Base-by-base conservation (phyloP, 2,113 vertebrate genomes). In the Chitala chitala region DNA sequence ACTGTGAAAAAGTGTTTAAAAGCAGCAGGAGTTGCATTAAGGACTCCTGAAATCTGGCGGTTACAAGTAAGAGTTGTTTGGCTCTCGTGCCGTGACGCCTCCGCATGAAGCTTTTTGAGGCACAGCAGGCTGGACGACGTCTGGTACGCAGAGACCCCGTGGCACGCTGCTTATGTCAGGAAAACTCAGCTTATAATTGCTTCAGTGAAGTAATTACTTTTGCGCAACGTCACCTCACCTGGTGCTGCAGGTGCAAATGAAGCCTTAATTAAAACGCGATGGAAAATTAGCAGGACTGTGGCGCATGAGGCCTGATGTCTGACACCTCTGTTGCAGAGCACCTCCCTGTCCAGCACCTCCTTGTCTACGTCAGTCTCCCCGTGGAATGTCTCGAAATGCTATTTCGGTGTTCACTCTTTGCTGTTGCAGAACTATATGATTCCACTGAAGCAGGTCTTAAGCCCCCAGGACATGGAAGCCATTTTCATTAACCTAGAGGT, bases 401-500 rank as follows among this genome's bases (percentile, higher is more conserved):
- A 7, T 26, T 69, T 58, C 7, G 17, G 58, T 20, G 9, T 65
- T 66, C 10, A 33, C 50, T 58, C 26, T 63, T 63, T 63, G n/a
- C 24, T 6, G 12, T 65, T 65, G 22, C 89, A 99, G 96, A 98
- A 94, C 82, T 98, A 99, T 38, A 94, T 98, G 94, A 92, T 89
- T 65, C 95, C 96, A 0, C 74, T 99, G 85, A 91, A 93, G 84
- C 90, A 91, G 79, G 92, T 98, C 6, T 89, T 99, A 81, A 92
- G 84, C 76, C 90, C 92, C 0, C 91, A 92, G 0, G 96, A 98
- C 66, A 93, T 98, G 94, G 92, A 92, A 31, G 89, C 94, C 1
- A 91, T 99, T 83, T 99, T 99, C 80, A 94, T 98, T 83, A 99
- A 99, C 80, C 84, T 98, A 59, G 96, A 98, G 95, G 96, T 97